Conservation (phyloP, 2,888 invertebrate genomes). For the Cephus pulcher region DNA sequence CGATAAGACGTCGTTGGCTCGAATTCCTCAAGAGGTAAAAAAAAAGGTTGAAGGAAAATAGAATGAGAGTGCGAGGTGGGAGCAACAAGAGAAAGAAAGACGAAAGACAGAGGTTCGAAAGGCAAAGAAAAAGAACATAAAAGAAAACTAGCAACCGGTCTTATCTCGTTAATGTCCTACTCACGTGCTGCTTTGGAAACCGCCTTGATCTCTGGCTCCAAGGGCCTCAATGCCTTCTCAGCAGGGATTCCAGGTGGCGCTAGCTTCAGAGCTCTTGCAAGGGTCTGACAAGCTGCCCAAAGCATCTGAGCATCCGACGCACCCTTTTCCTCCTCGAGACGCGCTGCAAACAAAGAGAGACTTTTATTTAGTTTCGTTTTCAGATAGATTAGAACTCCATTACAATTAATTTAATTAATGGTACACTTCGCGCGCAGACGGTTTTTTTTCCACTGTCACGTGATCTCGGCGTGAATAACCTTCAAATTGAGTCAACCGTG, state of each 20-base stretch:
- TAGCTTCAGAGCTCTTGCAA: slow-evolving; percentile 80
- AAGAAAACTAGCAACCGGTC: slow-evolving; percentile 7
- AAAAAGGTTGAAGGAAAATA: too few relatives aligned
- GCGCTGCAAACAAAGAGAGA: slow-evolving; percentile 67
- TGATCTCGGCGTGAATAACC: too few relatives aligned
- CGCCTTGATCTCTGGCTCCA: slow-evolving; percentile 78
- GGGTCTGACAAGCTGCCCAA: slow-evolving; percentile 93
- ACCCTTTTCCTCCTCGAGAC: slow-evolving; percentile 79
- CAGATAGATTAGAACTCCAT: slow-evolving; percentile 3
- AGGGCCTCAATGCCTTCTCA: slow-evolving; percentile 72
- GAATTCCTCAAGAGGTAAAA: too few relatives aligned
- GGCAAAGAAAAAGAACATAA: neutral
- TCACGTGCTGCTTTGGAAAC: slow-evolving; percentile 81
- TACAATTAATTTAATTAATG: too few relatives aligned
- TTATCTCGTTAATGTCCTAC: slow-evolving; percentile 30
- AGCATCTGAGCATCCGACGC: slow-evolving; percentile 87
- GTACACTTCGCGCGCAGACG: too few relatives aligned
- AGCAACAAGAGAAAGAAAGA: neutral
- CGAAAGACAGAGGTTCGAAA: neutral
- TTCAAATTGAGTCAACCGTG: too few relatives aligned
- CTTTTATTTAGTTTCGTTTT: too few relatives aligned
- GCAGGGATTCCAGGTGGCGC: slow-evolving; percentile 71
- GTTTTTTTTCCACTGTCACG: too few relatives aligned
- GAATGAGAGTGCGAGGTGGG: too few relatives aligned
- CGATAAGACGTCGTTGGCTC: too few relatives aligned